Base-by-base conservation (phyloP, 1,140 invertebrate genomes). In the Reticulitermes speratus region DNA sequence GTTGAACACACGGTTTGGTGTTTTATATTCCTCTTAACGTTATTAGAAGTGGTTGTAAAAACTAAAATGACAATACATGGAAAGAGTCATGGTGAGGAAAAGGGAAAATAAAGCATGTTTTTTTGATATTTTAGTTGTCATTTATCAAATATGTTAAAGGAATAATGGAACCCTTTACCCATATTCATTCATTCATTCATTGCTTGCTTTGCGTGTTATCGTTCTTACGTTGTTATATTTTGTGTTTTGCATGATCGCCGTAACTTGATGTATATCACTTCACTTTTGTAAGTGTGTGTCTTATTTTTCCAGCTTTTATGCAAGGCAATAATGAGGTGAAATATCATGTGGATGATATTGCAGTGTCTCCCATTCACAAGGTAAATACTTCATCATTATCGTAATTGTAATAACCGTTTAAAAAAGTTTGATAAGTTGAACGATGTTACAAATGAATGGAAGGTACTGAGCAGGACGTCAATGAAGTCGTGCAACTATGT, bases 271-370 rank as follows among this genome's bases (percentile, higher is more conserved):
- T 9, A 21, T 82, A 83, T 83, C 44, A 16, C 44, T 19, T 32
- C 14, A 83, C 23, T 6, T 32, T 8, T 38, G 1, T 23, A 44
- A 44, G 19, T 30, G 21, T 44, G 86, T 87, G 82, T 86, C 87
- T 88, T 19, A 55, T 55, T 87, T 65, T 93, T 93, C 87, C 91
- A 95, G 94, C 93, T 87, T 95, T 95, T 89, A 93, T 95, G 88
- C 94, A 95, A 90, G 94, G 94, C 90, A 94, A 94, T 89, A 94
- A 93, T 89, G 94, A 95, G 88, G 92, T 95, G 87, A 93, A 93
- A 89, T 95, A 95, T 89, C 92, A 95, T 90, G 92, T 94, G 89
- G 94, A 94, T 90, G 93, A 91, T 87, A 91, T 93, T 90, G 92
- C 92, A 86, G 91, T 93, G n/a, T 75, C 65, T 88, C 91, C 92